Evolutionary conservation across 2,888 invertebrate species (phyloP), one percentile per base, ranked within the genome.

Genomic region (Lagria hirta): DNA sequence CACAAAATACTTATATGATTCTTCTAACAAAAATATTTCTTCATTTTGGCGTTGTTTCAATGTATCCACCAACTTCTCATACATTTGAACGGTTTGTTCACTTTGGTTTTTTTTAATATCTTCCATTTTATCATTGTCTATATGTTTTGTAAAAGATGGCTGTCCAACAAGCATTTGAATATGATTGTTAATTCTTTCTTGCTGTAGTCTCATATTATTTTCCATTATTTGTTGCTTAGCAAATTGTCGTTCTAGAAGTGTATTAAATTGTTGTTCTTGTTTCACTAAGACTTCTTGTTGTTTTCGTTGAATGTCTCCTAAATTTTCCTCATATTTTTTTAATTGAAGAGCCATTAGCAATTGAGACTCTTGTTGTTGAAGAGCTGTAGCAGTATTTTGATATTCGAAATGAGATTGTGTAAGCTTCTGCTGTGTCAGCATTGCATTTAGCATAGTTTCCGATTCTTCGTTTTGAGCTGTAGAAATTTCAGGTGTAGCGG

Each of bases 351-450:
- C 80, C 24, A 81, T 75, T 71, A 80, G 70, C 27, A 82, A 54
- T 54, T 81, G 80, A 0, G 80, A 75, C 62, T 82, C 81, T 58
- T 82, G 81, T 53, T 81, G 79, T 50, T 81, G 80, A 44, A 82
- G 65, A 41, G 76, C 77, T 15, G 79, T 62, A 4, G 78, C 68
- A 1, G 78, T 74, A 22, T 78, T 78, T 62, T 79, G 79, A 15
- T 75, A 69, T 7, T 76, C 73, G 24, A 79, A 63, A 50, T 78
- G 54, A 1, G 64, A 59, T 3, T 64, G 53, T 3, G 61, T 51
- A 5, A 67, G 40, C 54, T 65, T 62, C 43, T 67, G 65, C 49
- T 65, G 62, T 3, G 60, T 55, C 27, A 65, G 26, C 20, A 65
- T 37, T 1, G 62, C 48, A 8, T 32, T 44, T 20, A 43, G 35